Evolutionary conservation across 2,797 vertebrate species (phyloP).

Genomic region (Eulemur coronatus): DNA sequence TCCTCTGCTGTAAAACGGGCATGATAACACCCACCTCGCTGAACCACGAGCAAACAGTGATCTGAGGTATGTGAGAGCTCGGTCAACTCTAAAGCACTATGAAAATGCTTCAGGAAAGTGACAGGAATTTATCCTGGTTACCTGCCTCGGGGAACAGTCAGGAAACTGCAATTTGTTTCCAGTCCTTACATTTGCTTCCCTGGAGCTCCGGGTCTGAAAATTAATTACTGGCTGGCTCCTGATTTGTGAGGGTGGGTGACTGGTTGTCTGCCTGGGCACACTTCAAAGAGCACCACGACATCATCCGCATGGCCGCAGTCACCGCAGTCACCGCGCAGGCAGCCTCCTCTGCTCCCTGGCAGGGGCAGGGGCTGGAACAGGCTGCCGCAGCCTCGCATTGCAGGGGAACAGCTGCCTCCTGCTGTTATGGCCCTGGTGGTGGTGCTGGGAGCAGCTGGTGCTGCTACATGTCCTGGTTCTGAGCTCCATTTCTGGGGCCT

Average conservation of each 20-base stretch:
- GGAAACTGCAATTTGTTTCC: neutral
- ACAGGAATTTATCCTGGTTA: neutral
- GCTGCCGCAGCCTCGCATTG: neutral
- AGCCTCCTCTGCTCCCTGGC: neutral
- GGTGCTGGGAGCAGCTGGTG: neutral
- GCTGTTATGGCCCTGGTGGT: neutral
- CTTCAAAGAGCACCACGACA: accelerated
- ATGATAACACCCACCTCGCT: neutral
- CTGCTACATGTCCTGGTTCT: neutral
- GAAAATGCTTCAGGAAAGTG: neutral
- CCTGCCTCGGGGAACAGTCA: neutral
- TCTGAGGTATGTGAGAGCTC: neutral
- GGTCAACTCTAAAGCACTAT: neutral
- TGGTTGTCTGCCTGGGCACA: neutral
- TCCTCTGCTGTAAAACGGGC: neutral
- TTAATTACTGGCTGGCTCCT: neutral
- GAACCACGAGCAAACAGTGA: neutral
- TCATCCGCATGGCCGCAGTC: neutral
- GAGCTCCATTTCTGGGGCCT: neutral
- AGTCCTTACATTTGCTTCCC: neutral
- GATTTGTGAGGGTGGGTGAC: neutral
- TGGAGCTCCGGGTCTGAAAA: neutral
- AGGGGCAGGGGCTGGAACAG: neutral
- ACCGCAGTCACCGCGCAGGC: accelerated
- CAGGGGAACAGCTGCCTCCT: neutral